phyloP scores from a whole-genome alignment of 2,797 vertebrate species.

The Silurus aristotelis region DNA sequence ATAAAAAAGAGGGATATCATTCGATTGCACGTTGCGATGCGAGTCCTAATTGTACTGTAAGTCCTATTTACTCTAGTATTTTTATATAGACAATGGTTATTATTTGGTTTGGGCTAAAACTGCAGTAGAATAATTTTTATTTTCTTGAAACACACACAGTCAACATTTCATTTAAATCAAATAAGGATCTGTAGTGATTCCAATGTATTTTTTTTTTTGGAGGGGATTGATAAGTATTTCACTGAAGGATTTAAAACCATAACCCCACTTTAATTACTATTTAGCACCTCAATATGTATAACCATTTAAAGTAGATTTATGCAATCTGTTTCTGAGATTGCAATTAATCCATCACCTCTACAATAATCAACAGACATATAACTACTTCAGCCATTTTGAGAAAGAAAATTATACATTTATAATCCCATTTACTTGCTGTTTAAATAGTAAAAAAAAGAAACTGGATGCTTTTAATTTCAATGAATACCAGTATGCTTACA shows the following conservation, averaged over 20 bases:
- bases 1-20: constrained; percentile 44
- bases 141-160: constrained; percentile 11
- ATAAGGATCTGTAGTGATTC: not conserved
- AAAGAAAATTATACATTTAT: not conserved
- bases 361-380: not conserved
- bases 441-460: not conserved
- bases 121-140: not conserved
- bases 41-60: constrained; percentile 45
- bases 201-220: no score
- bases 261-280: not conserved
- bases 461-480: constrained; percentile 36
- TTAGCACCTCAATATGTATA: not conserved
- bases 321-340: not conserved
- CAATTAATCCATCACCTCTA: not conserved
- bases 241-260: not conserved
- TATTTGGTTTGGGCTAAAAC: constrained; percentile 24
- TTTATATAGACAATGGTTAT: constrained; percentile 35
- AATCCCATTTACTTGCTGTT: constrained; percentile 6
- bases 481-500: not conserved
- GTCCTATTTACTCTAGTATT: constrained; percentile 46
- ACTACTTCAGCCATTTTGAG: not conserved
- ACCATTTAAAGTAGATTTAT: not conserved
- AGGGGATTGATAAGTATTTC: not conserved
- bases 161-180: not conserved
- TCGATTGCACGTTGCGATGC: constrained; percentile 47